Evolutionary conservation across 2,113 vertebrate species (phyloP).

Genomic region (Ochotona curzoniae): DNA sequence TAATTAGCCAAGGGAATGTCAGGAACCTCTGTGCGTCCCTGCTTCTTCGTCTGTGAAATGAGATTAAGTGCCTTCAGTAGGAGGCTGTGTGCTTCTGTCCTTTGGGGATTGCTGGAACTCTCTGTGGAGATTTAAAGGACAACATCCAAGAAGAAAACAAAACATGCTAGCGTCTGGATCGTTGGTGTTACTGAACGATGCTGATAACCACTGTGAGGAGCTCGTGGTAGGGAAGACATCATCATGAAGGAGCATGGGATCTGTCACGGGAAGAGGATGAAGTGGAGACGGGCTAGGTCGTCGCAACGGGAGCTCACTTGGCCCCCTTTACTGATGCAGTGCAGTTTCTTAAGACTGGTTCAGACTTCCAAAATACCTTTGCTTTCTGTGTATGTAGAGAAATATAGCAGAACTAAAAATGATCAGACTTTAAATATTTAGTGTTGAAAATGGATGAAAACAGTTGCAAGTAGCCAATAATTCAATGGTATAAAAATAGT

Average conservation of each 20-base stretch:
- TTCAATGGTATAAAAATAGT: constrained; percentile 24
- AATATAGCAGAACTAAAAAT: background rate
- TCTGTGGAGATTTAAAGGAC: background rate
- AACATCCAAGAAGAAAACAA: background rate
- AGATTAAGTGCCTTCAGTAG: background rate
- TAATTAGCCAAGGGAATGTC: no score
- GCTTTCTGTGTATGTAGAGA: constrained; percentile 3
- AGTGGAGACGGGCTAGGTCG: background rate
- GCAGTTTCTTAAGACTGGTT: background rate
- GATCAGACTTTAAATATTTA: background rate
- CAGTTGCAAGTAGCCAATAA: background rate
- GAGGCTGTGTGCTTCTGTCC: background rate
- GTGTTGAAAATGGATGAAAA: background rate
- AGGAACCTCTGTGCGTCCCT: background rate
- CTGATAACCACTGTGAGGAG: background rate
- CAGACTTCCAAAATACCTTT: background rate
- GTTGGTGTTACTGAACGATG: background rate
- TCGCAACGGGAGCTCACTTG: background rate
- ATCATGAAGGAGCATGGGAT: background rate
- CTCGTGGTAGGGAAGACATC: background rate
- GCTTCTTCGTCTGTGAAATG: background rate
- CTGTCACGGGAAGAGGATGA: no score
- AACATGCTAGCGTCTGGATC: background rate
- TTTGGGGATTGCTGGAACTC: background rate
- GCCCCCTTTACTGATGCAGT: background rate